Evolutionary conservation across 2,888 invertebrate species (phyloP).

Genomic region (Diabrotica balteata): DNA sequence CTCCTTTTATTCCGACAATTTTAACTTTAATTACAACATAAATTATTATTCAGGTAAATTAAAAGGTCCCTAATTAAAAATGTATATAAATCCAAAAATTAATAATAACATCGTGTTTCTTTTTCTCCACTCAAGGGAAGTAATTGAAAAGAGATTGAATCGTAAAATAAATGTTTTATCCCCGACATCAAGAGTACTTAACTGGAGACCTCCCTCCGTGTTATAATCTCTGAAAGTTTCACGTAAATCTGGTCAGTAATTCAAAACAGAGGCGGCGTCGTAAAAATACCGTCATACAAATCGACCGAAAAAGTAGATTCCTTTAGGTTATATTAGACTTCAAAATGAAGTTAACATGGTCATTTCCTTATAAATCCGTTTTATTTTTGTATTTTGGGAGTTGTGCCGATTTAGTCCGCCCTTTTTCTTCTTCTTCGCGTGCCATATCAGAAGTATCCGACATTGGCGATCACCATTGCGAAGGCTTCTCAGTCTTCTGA

Average conservation of each 20-base stretch:
- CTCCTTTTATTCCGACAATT: background rate
- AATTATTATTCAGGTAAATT: slow-evolving; percentile 14
- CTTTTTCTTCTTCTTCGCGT: too few relatives aligned
- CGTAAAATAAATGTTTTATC: slow-evolving; percentile 23
- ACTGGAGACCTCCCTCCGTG: slow-evolving; percentile 32
- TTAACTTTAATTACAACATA: slow-evolving; percentile 11
- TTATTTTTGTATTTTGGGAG: too few relatives aligned
- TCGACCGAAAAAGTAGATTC: slow-evolving; percentile 2
- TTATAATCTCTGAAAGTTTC: slow-evolving; percentile 31
- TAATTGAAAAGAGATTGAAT: slow-evolving; percentile 27
- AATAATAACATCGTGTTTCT: slow-evolving; percentile 21
- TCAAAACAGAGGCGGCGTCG: slow-evolving; percentile 14
- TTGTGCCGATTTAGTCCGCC: too few relatives aligned
- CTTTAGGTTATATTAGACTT: slow-evolving; percentile 11
- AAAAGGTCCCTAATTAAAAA: slow-evolving; percentile 16
- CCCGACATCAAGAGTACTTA: slow-evolving; percentile 20
- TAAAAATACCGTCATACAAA: background rate
- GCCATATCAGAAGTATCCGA: too few relatives aligned
- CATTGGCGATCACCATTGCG: too few relatives aligned
- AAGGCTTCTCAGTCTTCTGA: too few relatives aligned
- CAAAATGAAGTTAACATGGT: too few relatives aligned
- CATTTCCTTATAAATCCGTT: too few relatives aligned
- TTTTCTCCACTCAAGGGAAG: slow-evolving; percentile 9
- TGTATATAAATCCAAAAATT: slow-evolving; percentile 18
- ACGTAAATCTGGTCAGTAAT: slow-evolving; percentile 30